Evolutionary conservation across 2,797 vertebrate genomes (phyloP).

Genomic region (Cossypha niveicapilla): DNA sequence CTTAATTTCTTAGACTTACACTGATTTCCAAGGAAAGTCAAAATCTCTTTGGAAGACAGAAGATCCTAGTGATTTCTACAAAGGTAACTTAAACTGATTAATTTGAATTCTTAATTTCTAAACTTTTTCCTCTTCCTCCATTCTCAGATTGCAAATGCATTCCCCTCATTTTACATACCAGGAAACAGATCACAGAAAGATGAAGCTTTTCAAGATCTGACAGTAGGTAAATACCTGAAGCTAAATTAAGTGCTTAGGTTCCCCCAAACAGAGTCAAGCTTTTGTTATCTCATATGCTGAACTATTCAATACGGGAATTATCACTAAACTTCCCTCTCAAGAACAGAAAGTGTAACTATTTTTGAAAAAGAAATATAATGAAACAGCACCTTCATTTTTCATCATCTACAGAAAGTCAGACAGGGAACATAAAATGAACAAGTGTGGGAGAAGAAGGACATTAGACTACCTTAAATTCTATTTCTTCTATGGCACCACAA

Average conservation of each 20-base stretch:
- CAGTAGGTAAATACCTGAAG: background rate
- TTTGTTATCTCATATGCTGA: background rate
- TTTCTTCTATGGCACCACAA: background rate
- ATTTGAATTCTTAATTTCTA: background rate
- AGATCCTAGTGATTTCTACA: background rate
- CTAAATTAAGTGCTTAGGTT: background rate
- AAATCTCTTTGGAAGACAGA: background rate
- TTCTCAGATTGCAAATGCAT: background rate
- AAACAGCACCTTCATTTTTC: background rate
- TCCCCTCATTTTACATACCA: background rate
- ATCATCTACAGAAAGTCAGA: background rate
- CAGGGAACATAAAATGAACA: rapidly evolving
- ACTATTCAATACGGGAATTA: background rate
- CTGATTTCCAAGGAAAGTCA: background rate
- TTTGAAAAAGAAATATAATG: background rate
- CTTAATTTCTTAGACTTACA: background rate
- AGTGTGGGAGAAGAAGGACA: rapidly evolving
- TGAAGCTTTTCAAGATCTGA: background rate
- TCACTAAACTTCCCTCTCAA: background rate
- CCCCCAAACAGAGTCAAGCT: background rate
- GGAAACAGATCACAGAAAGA: background rate
- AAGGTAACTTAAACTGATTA: background rate
- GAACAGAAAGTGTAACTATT: background rate
- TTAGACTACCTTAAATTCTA: rapidly evolving
- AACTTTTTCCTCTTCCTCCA: background rate